Conservation (phyloP, 2,797 vertebrate genomes). For the Schizothorax lantsangensis region DNA sequence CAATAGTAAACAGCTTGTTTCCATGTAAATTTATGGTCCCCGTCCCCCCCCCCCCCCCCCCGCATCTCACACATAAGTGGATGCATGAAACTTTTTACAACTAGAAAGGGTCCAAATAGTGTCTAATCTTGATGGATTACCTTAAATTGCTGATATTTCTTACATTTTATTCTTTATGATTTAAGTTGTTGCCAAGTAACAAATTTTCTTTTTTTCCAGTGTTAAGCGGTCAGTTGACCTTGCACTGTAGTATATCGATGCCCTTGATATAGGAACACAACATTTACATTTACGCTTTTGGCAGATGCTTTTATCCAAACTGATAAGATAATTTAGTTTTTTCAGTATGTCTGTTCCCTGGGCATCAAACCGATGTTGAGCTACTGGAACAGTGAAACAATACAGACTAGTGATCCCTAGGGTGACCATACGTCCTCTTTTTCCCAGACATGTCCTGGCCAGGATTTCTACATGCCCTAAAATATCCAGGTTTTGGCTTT, state of each 20-base stretch:
- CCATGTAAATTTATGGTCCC: neutral
- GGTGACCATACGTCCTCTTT: too few species aligned
- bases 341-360: neutral
- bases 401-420: neutral
- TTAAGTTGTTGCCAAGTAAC: neutral
- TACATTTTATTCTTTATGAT: neutral
- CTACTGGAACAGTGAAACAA: neutral
- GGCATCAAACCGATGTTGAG: constrained; percentile 15
- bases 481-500: too few species aligned
- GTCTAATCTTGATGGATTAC: neutral
- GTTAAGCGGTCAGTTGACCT: neutral
- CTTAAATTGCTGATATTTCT: neutral
- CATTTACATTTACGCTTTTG: neutral
- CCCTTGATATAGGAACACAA: neutral
- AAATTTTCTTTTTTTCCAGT: neutral
- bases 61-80: neutral
- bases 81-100: neutral
- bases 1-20: neutral
- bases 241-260: neutral
- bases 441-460: too few species aligned
- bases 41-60: too few species aligned
- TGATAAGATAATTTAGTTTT: neutral
- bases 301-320: neutral
- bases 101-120: neutral
- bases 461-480: too few species aligned